Evolutionary conservation across 2,113 vertebrate species (phyloP), one percentile per base, ranked within the genome.

Genomic region (Trochalopteron elliotii): DNA sequence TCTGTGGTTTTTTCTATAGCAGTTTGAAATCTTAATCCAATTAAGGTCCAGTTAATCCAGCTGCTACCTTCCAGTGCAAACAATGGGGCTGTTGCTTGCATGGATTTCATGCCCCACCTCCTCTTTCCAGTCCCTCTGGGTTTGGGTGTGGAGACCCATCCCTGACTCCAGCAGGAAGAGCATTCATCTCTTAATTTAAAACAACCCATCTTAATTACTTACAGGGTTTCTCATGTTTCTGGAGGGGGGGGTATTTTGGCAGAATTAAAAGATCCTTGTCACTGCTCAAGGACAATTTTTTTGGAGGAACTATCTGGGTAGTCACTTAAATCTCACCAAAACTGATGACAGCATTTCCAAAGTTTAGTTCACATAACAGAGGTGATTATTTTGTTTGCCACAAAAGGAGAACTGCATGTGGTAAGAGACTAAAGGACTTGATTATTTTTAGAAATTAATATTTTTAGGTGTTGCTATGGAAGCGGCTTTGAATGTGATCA

Each of bases 381-480:
- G 19, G 10, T 47, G 55, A 60, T 27, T 45, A 25, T 60, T 50
- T 17, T 88, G 70, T 87, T 95, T 93, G 33, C 69, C 67, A 83
- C 33, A 74, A 74, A 93, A 72, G 12, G 57, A 79, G 39, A 93
- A 80, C 70, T 91, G 56, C 57, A 47, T 63, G 67, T 69, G 27
- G 81, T 47, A 67, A 74, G 55, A 0, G 0, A 70, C 42, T 67
- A 63, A 93, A 76, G 4, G 12, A 40, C 35, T 74, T 67, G 27
- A 35, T 91, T 96, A 95, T 81, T 94, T 95, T 97, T 88, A 94
- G 82, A 86, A 88, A 76, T 67, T 35, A 96, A 60, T 93, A 93
- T 93, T 96, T 97, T 92, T 88, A 93, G 85, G 33, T 83, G 87
- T 95, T 94, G 82, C 94, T 83, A 96, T 94, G 92, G 95, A 92